These are phyloP conservation scores for Charaxes varanes DNA, from an alignment of 1,140 invertebrate species.

Conservation along the genomic window DNA sequence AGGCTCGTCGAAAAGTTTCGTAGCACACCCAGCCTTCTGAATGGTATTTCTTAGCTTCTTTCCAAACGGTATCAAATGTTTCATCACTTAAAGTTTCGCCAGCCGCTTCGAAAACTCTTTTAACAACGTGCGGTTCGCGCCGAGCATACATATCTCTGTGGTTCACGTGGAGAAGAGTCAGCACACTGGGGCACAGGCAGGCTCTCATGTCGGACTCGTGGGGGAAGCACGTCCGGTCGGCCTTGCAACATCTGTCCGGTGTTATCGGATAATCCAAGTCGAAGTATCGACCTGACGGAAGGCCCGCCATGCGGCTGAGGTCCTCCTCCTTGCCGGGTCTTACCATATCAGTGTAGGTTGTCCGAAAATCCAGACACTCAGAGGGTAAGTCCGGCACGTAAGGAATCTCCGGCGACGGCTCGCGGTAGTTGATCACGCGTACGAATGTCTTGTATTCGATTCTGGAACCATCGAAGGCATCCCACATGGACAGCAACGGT, in stretches of 20 bases:
- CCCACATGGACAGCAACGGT: constrained; percentile 45
- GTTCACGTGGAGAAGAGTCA: constrained; percentile 48
- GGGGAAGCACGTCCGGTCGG: constrained; percentile 40
- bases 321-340: constrained; percentile 36
- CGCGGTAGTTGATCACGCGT: constrained; percentile 47
- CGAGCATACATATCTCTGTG: constrained; percentile 61
- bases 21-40: constrained; percentile 56
- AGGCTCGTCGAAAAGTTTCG: constrained; percentile 52
- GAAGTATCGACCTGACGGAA: constrained; percentile 58
- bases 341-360: constrained; percentile 62
- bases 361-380: constrained; percentile 48
- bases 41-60: constrained; percentile 53
- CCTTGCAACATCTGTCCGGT: constrained; percentile 41
- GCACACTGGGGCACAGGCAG: constrained; percentile 44
- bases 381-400: constrained; percentile 42
- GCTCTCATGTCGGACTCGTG: constrained; percentile 57
- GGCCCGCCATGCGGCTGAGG: constrained; percentile 35
- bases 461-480: constrained; percentile 43
- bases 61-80: constrained; percentile 44
- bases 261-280: constrained; percentile 52
- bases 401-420: constrained; percentile 46
- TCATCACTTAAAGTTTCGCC: constrained; percentile 50
- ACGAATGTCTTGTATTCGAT: constrained; percentile 60
- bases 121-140: constrained; percentile 36
- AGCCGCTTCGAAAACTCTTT: constrained; percentile 46